Evolutionary conservation across 2,113 vertebrate species (phyloP), one percentile per base, ranked within the genome.

Genomic region (Montifringilla adamsi): DNA sequence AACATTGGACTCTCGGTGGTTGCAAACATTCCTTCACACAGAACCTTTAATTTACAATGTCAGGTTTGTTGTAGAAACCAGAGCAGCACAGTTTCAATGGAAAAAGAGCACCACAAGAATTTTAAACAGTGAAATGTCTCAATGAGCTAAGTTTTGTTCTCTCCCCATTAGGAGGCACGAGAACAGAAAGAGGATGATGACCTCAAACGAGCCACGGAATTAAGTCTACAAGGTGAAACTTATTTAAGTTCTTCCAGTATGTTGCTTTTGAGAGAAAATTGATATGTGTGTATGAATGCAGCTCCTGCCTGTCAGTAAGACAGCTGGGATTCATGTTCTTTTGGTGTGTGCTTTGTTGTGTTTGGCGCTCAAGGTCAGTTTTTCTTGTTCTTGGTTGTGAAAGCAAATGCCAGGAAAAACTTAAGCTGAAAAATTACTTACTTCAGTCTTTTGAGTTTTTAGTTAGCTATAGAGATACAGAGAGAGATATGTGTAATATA

Each of bases 151-250:
- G 91, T 95, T 96, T 95, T 93, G 28, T 96, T 96, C 93, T 97
- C 96, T 77, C 94, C 60, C 63, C 66, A 73, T 91, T 96, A 99
- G 99, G 99, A 99, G 94, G 99, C 99, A 75, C 98, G 99, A 92
- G 99, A 99, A 97, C 97, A 99, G 97, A 99, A 99, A 96, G 99
- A 99, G 95, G 99, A 99, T 62, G 99, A 99, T 89, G 99, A 99
- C 94, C 98, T 99, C 95, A 99, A 99, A 98, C 99, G 99, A 96
- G 99, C 99, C 69, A 99, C 99, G 2, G 99, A 99, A 96, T 98
- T 99, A 97, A 99, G 99, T 94, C 97, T 99, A 94, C 99, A 99
- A 99, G 99, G 99, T 99, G 58, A 97, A 96, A 86, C 56, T 84
- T 90, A 47, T 2, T 15, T 87, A 88, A 94, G 55, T 89, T 91